Evolutionary conservation across 2,888 invertebrate genomes (phyloP).

Genomic region (Amblyjoppa fuscipennis): DNA sequence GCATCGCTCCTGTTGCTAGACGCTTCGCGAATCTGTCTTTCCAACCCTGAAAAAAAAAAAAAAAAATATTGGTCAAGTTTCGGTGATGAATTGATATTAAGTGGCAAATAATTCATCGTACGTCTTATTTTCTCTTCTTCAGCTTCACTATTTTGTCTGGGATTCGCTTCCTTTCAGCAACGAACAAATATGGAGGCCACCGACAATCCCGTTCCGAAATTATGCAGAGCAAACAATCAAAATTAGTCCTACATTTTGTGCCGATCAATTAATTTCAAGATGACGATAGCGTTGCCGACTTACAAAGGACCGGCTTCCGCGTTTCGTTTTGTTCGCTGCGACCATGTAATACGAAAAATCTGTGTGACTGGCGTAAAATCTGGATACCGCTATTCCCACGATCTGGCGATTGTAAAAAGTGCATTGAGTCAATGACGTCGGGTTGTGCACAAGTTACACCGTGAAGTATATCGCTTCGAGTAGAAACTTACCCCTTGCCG

Average conservation of each 20-base stretch:
- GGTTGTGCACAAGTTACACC: too few relatives aligned
- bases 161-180: neutral
- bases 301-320: too few relatives aligned
- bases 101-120: neutral
- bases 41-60: neutral
- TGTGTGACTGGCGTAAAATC: neutral
- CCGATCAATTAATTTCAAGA: too few relatives aligned
- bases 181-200: neutral
- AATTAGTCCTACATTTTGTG: too few relatives aligned
- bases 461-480: too few relatives aligned
- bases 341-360: neutral
- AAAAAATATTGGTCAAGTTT: neutral
- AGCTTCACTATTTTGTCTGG: neutral
- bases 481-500: neutral
- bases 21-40: neutral
- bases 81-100: neutral
- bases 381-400: neutral
- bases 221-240: too few relatives aligned
- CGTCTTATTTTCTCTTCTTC: neutral
- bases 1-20: neutral
- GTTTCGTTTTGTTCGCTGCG: neutral
- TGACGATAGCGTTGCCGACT: too few relatives aligned
- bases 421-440: neutral
- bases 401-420: neutral
- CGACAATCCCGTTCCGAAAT: too few relatives aligned